phyloP scores from a whole-genome alignment of 2,888 invertebrate genomes.

The Luperina testacea region DNA sequence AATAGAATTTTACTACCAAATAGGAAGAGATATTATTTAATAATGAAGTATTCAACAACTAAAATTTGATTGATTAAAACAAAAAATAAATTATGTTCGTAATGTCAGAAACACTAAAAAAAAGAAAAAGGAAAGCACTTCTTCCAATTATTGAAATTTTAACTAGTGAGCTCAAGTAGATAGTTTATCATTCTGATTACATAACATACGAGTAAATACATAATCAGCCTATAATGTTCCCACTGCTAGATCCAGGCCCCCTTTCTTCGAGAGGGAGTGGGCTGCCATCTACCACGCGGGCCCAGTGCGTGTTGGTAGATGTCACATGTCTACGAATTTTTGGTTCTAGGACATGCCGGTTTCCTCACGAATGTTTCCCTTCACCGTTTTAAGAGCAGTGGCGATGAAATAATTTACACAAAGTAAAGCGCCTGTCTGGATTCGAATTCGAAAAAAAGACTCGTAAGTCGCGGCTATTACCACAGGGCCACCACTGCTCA shows the following conservation, averaged over 20 bases:
- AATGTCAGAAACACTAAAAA: too few species aligned
- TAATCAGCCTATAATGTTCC: neutral
- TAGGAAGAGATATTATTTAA: too few species aligned
- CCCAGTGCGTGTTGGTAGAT: neutral
- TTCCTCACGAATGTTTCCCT: neutral
- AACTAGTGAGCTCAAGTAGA: too few species aligned
- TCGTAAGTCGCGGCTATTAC: neutral
- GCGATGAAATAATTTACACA: neutral
- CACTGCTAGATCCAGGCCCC: neutral
- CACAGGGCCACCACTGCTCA: neutral
- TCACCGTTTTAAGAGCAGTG: neutral
- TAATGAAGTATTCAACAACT: too few species aligned
- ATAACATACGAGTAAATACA: neutral
- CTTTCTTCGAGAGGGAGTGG: neutral
- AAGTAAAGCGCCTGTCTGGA: neutral
- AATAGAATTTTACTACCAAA: too few species aligned
- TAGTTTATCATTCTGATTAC: conserved; percentile 30
- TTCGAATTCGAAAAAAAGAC: too few species aligned
- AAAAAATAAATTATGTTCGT: too few species aligned
- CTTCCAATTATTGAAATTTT: too few species aligned
- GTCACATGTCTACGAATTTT: neutral
- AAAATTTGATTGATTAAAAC: too few species aligned
- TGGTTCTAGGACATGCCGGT: neutral
- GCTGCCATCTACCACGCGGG: neutral
- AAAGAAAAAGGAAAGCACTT: too few species aligned